Base-by-base conservation (phyloP, 2,797 vertebrate genomes). In the Onychomys leucogaster region DNA sequence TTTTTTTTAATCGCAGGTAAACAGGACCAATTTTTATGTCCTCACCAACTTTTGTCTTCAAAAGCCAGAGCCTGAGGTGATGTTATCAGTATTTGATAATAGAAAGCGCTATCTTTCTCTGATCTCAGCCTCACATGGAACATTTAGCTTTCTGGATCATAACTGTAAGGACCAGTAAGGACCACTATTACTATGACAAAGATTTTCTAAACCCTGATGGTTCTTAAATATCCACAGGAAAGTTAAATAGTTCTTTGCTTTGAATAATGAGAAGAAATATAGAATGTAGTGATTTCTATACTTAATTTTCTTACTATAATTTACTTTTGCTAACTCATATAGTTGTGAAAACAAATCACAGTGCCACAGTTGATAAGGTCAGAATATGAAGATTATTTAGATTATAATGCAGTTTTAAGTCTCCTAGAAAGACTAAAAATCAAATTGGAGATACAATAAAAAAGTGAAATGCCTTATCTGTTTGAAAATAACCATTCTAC, bases 211-310 rank as follows among this genome's bases (percentile, higher is more conserved):
- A 21, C 11, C 19, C 7, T n/a, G 21, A 67, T n/a, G 43, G 63
- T n/a, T 90, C 19, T 80, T 91, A 75, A 34, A 83, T 2, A 91
- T 37, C 0, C 0, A 4, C 23, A 59, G 19, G 29, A 96, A 90
- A 92, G 81, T 75, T 34, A 78, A 82, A 16, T n/a, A 86, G 90
- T 16, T 90, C 3, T 8, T 63, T 52, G n/a, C 75, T 84, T 59
- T 94, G 25, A 92, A 75, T 3, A 95, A 87, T 46, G 9, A 81
- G 23, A 96, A 86, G 25, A 87, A 89, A 91, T 34, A 41, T 11
- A 83, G 25, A 89, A 73, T 27, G 46, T 34, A 23, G 17, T 75
- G 37, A 85, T 69, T 63, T 82, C 43, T 3, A 57, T 83, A 23
- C 1, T 81, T 34, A 88, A 69, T 80, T 93, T 43, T 92, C 6